Evolutionary conservation across 2,797 vertebrate genomes (phyloP).

Genomic region (Limnodromus scolopaceus): DNA sequence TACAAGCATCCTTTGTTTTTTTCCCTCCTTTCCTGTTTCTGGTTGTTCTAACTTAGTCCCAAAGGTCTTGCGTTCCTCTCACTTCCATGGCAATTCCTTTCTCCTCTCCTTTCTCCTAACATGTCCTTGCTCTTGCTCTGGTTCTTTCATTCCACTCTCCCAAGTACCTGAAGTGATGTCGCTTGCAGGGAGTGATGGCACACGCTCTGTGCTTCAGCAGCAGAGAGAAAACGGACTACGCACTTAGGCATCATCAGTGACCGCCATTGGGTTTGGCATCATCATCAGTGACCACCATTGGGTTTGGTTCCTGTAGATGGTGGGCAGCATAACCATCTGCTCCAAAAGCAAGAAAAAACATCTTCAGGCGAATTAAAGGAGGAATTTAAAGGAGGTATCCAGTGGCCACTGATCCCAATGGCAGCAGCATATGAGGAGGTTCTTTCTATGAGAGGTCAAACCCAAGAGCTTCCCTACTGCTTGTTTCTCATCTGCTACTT

Average conservation of each 20-base stretch:
- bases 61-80: background rate
- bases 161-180: background rate
- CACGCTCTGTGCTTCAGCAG: background rate
- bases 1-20: background rate
- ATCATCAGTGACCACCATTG: background rate
- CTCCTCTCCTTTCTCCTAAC: background rate
- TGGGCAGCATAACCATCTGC: background rate
- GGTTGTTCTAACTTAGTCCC: background rate
- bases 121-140: background rate
- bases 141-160: background rate
- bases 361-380: background rate
- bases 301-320: background rate
- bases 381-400: background rate
- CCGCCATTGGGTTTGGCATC: background rate
- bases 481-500: background rate
- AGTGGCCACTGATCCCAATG: background rate
- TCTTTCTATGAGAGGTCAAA: background rate
- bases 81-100: background rate
- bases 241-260: background rate
- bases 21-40: background rate
- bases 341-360: background rate
- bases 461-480: background rate
- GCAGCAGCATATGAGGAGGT: accelerated
- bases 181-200: background rate
- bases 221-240: background rate